Evolutionary conservation across 1,140 invertebrate species (phyloP), one percentile per base, ranked within the genome.

Genomic region (Zophobas atratus): DNA sequence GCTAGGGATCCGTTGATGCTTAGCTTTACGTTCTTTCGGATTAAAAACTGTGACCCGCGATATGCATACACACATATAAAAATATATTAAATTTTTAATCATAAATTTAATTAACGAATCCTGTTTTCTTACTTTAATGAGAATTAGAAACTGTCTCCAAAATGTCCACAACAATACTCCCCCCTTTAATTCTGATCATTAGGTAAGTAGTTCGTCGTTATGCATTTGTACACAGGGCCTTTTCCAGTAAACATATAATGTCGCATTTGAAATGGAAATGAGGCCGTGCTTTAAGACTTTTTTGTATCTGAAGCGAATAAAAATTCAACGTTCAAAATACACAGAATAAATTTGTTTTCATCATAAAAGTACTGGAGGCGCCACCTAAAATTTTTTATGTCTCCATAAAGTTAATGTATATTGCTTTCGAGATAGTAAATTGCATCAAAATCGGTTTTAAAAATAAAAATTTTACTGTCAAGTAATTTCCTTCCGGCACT

Each of bases 361-460:
- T 67, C 60, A 67, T 67, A 67, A 67, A 63, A 67, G 60, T 67
- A 67, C 60, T 39, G 43, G 60, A 67, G 60, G 60, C 60, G 60
- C 60, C 60, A 67, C 6, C 60, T 43, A 67, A 67, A 67, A 32
- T 67, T 67, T 67, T 67, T 67, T 67, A 67, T 48, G 39, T 32
- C 60, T 6, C 39, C 60, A 67, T 67, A 67, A 67, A 67, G 60
- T 67, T 67, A 67, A 67, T 67, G 60, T 67, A 67, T 67, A 67
- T 67, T 67, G 60, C 60, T 67, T 67, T 67, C 60, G 60, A 67
- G 60, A 38, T 63, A 67, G 20, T 67, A 67, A 67, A 67, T 67
- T 67, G 38, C 60, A 67, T 67, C 60, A 67, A 67, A 67, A 67
- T 67, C 39, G 60, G 60, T 67, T 67, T 60, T 67, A 67, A 67